phyloP scores from a whole-genome alignment of 2,797 vertebrate genomes.

The Odontamblyopus lacepedii region DNA sequence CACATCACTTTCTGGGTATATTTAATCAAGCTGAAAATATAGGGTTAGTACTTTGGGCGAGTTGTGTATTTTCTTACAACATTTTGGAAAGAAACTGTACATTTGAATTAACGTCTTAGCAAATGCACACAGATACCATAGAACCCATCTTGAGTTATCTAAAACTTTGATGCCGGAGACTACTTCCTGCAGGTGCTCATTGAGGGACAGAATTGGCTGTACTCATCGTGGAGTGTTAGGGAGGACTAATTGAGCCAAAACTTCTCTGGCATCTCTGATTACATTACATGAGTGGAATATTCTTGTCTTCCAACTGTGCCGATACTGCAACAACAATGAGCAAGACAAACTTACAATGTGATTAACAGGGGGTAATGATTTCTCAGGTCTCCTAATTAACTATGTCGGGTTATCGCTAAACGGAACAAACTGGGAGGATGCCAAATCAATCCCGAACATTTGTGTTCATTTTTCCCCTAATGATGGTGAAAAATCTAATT shows the following conservation, averaged over 20 bases:
- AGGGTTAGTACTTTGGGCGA: not conserved
- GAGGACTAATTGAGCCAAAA: slow-evolving; percentile 67
- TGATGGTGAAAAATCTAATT: slow-evolving; percentile 52
- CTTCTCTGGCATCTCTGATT: slow-evolving; percentile 67
- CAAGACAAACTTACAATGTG: slow-evolving; percentile 53
- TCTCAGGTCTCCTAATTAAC: slow-evolving; percentile 65
- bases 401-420: slow-evolving; percentile 67
- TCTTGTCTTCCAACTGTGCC: slow-evolving; percentile 53
- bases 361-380: slow-evolving; percentile 66
- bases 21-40: not conserved
- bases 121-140: not conserved
- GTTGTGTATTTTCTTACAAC: not conserved
- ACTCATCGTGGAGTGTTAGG: slow-evolving; percentile 64
- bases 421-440: slow-evolving; percentile 59
- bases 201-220: slow-evolving; percentile 63
- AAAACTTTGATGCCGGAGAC: slow-evolving; percentile 45
- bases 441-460: slow-evolving; percentile 56
- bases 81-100: not conserved
- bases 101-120: not conserved
- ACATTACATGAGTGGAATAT: slow-evolving; percentile 66
- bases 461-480: slow-evolving; percentile 48
- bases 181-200: slow-evolving; percentile 65
- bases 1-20: not conserved
- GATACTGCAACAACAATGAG: slow-evolving; percentile 59
- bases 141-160: slow-evolving; percentile 31